Conservation (phyloP, 1,140 invertebrate species). For the Bombus ignitus region DNA sequence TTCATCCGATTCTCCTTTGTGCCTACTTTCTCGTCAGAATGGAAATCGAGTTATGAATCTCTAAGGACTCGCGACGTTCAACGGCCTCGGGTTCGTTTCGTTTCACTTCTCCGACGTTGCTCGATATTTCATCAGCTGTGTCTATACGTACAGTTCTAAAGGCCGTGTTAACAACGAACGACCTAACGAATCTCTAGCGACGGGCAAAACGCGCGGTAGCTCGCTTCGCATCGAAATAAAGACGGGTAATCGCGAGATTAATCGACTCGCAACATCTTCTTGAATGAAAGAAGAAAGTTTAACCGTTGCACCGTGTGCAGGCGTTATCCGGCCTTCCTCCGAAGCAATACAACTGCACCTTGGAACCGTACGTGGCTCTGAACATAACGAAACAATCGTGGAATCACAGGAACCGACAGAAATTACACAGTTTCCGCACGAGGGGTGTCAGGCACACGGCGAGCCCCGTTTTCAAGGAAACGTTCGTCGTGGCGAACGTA, state of each 20-base stretch:
- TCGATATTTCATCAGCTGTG: too few species aligned
- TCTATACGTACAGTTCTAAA: too few species aligned
- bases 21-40: neutral
- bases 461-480: constrained; percentile 80
- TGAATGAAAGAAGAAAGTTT: neutral
- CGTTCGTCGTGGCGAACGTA: constrained; percentile 78
- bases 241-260: neutral
- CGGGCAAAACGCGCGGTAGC: too few species aligned
- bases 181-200: too few species aligned
- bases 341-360: constrained; percentile 79
- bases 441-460: constrained; percentile 78
- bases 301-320: constrained; percentile 51
- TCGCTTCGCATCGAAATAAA: too few species aligned
- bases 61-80: neutral
- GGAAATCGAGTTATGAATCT: constrained; percentile 2
- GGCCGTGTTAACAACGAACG: too few species aligned
- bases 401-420: constrained; percentile 77
- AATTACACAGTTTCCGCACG: constrained; percentile 79
- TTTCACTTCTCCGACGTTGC: neutral
- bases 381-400: constrained; percentile 79
- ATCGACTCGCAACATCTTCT: accelerated
- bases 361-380: constrained; percentile 80
- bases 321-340: constrained; percentile 79
- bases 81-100: neutral
- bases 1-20: constrained; percentile 1